Conservation (phyloP, 2,888 invertebrate species). For the Tetranychus piercei region DNA sequence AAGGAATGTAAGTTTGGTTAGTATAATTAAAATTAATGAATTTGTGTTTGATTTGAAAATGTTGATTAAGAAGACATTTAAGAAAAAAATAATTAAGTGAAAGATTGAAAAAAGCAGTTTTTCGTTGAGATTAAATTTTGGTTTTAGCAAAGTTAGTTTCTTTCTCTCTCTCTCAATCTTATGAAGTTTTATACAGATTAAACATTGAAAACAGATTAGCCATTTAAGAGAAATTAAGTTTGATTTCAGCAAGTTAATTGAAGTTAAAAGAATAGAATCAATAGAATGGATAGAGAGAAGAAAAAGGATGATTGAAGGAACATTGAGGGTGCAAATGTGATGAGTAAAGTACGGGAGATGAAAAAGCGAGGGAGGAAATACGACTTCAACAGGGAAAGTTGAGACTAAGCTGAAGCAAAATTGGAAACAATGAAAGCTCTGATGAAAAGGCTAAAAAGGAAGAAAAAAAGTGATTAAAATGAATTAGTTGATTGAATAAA, state of each 20-base stretch:
- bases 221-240: neutral
- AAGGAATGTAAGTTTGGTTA: conserved; percentile 6
- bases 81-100: neutral
- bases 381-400: too few relatives aligned
- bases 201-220: neutral
- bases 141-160: conserved; percentile 1
- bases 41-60: neutral
- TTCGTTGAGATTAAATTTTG: neutral
- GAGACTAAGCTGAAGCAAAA: too few relatives aligned
- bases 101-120: neutral
- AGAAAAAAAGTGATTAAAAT: neutral
- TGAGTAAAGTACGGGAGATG: too few relatives aligned
- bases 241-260: neutral
- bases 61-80: neutral
- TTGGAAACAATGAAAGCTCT: too few relatives aligned
- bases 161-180: neutral
- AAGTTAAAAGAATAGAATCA: neutral
- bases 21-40: neutral
- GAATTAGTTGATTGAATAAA: neutral
- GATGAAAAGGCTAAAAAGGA: neutral
- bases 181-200: neutral
- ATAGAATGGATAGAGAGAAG: neutral
- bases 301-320: neutral
- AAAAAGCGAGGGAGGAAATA: too few relatives aligned
- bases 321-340: too few relatives aligned